Evolutionary conservation across 35 echinoderm and acorn worm species (phyloP).

Genomic region (Patiria miniata): DNA sequence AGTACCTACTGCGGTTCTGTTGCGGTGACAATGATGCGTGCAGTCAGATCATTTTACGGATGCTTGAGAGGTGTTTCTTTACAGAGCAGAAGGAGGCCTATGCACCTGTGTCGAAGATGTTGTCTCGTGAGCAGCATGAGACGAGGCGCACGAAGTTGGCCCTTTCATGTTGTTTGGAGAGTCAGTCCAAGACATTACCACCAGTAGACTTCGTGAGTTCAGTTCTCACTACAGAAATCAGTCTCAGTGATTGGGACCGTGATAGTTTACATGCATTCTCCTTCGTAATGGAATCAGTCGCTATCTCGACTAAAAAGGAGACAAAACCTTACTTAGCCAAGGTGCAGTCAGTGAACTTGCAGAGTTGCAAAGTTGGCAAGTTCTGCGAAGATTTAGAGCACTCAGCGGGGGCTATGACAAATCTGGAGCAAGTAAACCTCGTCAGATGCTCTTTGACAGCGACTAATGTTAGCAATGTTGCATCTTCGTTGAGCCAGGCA

Average conservation of each 20-base stretch:
- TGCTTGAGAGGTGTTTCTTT: neutral
- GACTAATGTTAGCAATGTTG: too few species aligned
- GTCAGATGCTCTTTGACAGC: too few species aligned
- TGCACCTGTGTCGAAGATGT: too few species aligned
- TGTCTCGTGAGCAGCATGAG: neutral
- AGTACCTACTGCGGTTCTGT: neutral
- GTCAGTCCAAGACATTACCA: neutral
- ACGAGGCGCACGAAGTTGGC: too few species aligned
- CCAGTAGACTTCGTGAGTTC: neutral
- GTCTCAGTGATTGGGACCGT: neutral
- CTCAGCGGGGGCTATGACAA: too few species aligned
- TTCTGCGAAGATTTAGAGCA: too few species aligned
- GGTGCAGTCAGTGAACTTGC: too few species aligned
- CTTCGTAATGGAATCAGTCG: neutral
- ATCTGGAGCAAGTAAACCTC: too few species aligned
- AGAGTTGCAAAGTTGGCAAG: too few species aligned
- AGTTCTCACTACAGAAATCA: neutral
- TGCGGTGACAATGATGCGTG: conserved; percentile 8
- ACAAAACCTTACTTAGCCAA: neutral
- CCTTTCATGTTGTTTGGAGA: neutral
- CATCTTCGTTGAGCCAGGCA: too few species aligned
- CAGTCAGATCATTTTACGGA: neutral
- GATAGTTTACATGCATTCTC: neutral
- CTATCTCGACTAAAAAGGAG: neutral
- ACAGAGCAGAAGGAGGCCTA: too few species aligned